A percentile compares a stretch with the other conserved stretches of the same genome.
Conservation (phyloP, 2,113 vertebrate species). For the Prionailurus bengalensis region DNA sequence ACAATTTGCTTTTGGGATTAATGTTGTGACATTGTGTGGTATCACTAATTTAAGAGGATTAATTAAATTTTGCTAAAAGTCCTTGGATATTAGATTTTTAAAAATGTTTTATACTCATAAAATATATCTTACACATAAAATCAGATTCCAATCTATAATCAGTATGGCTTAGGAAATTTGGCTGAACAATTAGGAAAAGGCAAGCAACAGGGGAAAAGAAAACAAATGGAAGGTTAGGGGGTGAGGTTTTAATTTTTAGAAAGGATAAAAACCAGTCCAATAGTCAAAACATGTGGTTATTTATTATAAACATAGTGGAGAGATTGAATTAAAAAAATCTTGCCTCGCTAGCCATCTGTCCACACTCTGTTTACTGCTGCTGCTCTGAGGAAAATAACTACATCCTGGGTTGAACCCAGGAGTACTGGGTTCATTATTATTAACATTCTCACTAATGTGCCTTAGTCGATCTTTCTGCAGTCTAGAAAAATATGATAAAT, state of each 20-base stretch:
- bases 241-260: slow-evolving; percentile 41
- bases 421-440: background rate
- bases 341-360: slow-evolving; percentile 6
- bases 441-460: background rate
- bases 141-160: slow-evolving; percentile 51
- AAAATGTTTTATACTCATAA: background rate
- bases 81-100: background rate
- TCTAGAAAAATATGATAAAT: background rate
- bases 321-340: slow-evolving; percentile 5
- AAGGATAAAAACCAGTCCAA: slow-evolving; percentile 70
- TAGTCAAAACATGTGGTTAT: slow-evolving; percentile 60
- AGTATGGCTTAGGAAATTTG: slow-evolving; percentile 59
- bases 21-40: background rate
- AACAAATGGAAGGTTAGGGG: slow-evolving; percentile 59
- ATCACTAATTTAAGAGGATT: background rate
- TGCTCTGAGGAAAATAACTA: slow-evolving; percentile 34
- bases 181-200: slow-evolving; percentile 57
- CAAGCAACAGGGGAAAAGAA: slow-evolving; percentile 55
- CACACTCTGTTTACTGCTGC: background rate
- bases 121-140: slow-evolving; percentile 36
- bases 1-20: slow-evolving; percentile 30
- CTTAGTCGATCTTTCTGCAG: background rate
- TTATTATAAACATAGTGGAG: slow-evolving; percentile 50
- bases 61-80: background rate
- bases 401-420: background rate